phyloP scores from a whole-genome alignment of 2,797 vertebrate species.

The Helostoma temminkii region DNA sequence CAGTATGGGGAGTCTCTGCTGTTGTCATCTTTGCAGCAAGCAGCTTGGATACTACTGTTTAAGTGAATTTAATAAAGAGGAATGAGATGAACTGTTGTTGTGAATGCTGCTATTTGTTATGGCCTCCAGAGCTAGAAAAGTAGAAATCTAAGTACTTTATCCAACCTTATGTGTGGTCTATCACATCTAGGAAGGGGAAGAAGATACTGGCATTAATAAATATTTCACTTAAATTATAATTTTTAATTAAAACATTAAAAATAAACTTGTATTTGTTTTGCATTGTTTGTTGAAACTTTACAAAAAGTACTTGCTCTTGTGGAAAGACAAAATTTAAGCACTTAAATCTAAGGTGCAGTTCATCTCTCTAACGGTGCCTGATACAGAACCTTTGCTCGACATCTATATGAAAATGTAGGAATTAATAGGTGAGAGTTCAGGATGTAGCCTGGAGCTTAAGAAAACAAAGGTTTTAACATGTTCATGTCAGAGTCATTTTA shows the following conservation, averaged over 20 bases:
- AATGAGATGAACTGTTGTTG: slow-evolving; percentile 5
- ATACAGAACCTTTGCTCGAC: background rate
- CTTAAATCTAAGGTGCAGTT: background rate
- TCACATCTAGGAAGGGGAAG: background rate
- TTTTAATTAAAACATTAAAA: too few relatives aligned
- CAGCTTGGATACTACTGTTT: background rate
- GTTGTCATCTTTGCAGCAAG: background rate
- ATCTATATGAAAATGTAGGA: background rate
- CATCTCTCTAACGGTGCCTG: background rate
- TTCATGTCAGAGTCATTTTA: background rate
- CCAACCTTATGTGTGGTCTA: background rate
- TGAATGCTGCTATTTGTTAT: slow-evolving; percentile 2
- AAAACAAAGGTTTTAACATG: slow-evolving; percentile 13
- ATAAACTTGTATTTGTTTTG: too few relatives aligned
- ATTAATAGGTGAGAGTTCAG: background rate
- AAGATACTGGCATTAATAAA: too few relatives aligned
- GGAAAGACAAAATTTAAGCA: background rate
- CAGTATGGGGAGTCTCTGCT: background rate
- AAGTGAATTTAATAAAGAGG: background rate
- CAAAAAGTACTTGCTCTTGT: background rate
- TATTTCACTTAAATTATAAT: too few relatives aligned
- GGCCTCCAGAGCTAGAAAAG: slow-evolving; percentile 1
- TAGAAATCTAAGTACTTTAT: background rate
- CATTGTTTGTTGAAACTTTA: background rate
- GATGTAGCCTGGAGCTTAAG: background rate